Evolutionary conservation across 2,888 invertebrate genomes (phyloP).

Genomic region (Melanotus villosus): DNA sequence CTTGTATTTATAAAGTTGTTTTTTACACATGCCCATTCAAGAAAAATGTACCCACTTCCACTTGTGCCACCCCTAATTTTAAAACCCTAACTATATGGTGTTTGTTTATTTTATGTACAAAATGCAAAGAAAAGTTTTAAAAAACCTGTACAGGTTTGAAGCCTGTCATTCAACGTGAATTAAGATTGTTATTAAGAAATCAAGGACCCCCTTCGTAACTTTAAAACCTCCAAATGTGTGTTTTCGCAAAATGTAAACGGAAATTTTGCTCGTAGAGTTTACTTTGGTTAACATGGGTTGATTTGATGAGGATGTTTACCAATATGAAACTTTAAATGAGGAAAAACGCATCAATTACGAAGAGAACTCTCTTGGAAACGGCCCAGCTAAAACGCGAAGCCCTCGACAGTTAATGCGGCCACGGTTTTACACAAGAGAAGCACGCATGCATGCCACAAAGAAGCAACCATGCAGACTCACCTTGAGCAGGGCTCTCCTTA

Average conservation of each 20-base stretch:
- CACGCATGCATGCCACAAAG: conserved; percentile 60
- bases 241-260: neutral
- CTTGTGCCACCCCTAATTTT: no score
- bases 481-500: conserved; percentile 60
- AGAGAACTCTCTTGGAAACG: conserved; percentile 22
- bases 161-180: no score
- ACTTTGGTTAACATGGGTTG: neutral
- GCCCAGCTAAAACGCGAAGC: conserved; percentile 11
- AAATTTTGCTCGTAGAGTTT: neutral
- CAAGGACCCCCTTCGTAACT: no score
- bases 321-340: neutral
- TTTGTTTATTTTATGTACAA: no score
- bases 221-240: no score
- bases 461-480: conserved; percentile 59
- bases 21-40: no score
- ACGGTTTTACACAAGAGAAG: conserved; percentile 56
- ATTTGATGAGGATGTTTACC: neutral
- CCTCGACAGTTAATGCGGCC: conserved; percentile 37
- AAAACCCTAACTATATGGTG: no score
- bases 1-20: no score
- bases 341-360: conserved; percentile 31
- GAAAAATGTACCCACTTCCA: no score
- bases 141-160: no score
- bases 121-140: no score
- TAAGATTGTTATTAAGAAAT: no score